These are phyloP conservation scores for Kryptolebias ocellatus DNA, from an alignment of 2,797 vertebrate species.

Conservation along the genomic window DNA sequence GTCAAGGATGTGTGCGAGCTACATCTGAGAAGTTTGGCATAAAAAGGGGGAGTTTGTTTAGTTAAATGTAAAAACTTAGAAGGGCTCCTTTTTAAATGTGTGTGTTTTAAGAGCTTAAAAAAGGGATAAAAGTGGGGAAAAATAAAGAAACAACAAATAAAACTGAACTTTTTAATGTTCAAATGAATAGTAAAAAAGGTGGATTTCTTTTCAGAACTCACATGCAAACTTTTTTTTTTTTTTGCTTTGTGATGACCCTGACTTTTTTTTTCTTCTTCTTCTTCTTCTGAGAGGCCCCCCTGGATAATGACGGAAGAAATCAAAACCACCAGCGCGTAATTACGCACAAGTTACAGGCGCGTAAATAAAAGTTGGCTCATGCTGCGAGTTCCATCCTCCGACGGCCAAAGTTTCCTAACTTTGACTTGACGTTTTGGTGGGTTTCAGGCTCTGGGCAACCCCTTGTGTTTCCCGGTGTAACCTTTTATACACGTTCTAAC, in stretches of 20 bases:
- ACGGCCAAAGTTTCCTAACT: constrained; percentile 34
- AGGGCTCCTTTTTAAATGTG: constrained; percentile 24
- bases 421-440: constrained; percentile 22
- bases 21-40: constrained; percentile 36
- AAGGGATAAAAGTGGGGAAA: not conserved
- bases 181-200: constrained; percentile 1
- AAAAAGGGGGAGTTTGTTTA: constrained; percentile 38
- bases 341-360: constrained; percentile 53
- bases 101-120: constrained; percentile 19
- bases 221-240: not conserved
- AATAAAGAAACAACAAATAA: not conserved
- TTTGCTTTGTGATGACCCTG: not conserved
- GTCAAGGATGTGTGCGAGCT: constrained; percentile 62
- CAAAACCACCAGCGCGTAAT: constrained; percentile 48
- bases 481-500: constrained; percentile 22
- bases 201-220: not conserved
- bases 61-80: constrained; percentile 23
- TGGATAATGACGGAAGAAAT: constrained; percentile 25
- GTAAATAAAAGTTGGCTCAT: constrained; percentile 9
- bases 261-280: constrained; percentile 1
- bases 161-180: not conserved
- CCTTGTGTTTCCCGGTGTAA: constrained; percentile 17
- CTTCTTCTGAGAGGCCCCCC: constrained; percentile 25
- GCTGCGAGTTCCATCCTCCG: constrained; percentile 14
- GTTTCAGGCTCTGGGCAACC: not conserved